Evolutionary conservation across 2,888 invertebrate species (phyloP), one percentile per base, ranked within the genome.

Genomic region (Ectobius pallidus): DNA sequence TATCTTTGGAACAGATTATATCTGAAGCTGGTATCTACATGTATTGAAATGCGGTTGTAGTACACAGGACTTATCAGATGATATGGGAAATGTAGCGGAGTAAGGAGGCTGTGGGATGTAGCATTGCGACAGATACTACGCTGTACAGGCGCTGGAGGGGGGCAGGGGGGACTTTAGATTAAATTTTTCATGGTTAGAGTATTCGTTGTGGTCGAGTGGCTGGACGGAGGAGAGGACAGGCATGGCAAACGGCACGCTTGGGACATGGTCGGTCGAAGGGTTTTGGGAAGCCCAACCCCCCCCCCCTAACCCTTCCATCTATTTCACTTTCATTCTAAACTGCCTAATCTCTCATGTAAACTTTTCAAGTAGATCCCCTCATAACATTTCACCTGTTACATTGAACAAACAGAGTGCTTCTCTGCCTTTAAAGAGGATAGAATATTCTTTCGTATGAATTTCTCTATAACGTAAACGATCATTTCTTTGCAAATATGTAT

Each of bases 121-220:
- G 32, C 58, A 58, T 0, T 58, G 58, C 30, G 58, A 30, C 58
- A 58, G 32, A 58, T 1, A 30, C 58, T 58, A 3, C 30, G 25
- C n/a, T n/a, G n/a, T n/a, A n/a, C n/a, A n/a, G n/a, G n/a, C n/a
- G n/a, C n/a, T n/a, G n/a, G n/a, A n/a, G n/a, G n/a, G n/a, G n/a
- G 58, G 30, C n/a, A 52, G 16, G 52, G 11, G 34, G 52, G 34
- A 69, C 49, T 68, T 69, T 73, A 69, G 69, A 73, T 73, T 73
- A 69, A 69, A 73, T 69, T 69, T 69, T 62, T 73, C 73, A 62
- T 61, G 65, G 65, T 65, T 65, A 46, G 44, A 65, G 34, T 71
- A 46, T 52, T 62, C 62, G 63, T 46, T 65, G 63, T 65, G 71
- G 71, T 71, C 71, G 46, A 52, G 49, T 25, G 27, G 65, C 65